Evolutionary conservation across 2,797 vertebrate genomes (phyloP), one percentile per base, ranked within the genome.

Genomic region (Rhinogobio ventralis): DNA sequence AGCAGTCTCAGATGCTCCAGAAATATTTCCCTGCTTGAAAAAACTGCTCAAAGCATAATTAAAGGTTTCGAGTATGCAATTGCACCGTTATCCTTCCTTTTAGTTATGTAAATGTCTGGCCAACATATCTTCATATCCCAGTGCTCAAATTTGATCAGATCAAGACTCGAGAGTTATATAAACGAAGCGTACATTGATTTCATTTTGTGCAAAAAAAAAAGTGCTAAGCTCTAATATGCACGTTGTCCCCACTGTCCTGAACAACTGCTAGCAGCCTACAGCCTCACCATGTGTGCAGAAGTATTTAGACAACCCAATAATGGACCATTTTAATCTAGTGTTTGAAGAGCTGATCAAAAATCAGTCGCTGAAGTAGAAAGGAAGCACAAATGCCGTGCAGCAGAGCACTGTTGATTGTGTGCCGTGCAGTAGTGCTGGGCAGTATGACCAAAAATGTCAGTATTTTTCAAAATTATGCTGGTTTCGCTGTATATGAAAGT

Each of bases 371-470:
- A 83, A 49, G 25, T 71, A n/a, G 25, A 64, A 39, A 83, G 55
- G 42, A 82, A 62, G 14, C 81, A 5, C 19, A 42, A 57, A 83
- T 57, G 81, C 72, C n/a, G 46, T 84, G 46, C 66, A 67, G 81
- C 72, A 42, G 57, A 78, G 51, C 10, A 8, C 53, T 79, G 25
- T 79, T 49, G 39, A 72, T 79, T 46, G 39, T 80, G 57, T 81
- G 77, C 78, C 81, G 46, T 71, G 79, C 82, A 67, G 81, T n/a
- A n/a, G n/a, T n/a, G n/a, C n/a, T n/a, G n/a, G n/a, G n/a, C n/a
- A n/a, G n/a, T n/a, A n/a, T n/a, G n/a, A n/a, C n/a, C n/a, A n/a
- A n/a, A n/a, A n/a, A n/a, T n/a, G n/a, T n/a, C n/a, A n/a, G n/a
- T n/a, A n/a, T n/a, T n/a, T n/a, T n/a, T n/a, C n/a, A n/a, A n/a